phyloP scores from a whole-genome alignment of 1,140 invertebrate species.

The Macrostomum lignano region DNA sequence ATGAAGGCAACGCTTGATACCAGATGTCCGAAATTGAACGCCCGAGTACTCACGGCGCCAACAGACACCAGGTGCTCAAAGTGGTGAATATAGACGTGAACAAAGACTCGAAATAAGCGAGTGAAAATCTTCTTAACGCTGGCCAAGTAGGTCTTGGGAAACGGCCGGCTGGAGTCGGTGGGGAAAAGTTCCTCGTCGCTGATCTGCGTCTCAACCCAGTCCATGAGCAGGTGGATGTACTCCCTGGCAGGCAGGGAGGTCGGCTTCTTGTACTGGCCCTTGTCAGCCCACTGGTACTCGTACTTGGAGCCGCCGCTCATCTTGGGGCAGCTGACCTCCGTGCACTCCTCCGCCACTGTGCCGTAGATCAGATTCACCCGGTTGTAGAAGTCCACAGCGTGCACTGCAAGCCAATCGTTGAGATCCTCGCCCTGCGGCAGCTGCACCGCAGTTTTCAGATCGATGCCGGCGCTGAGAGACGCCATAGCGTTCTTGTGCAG shows the following conservation, averaged over 20 bases:
- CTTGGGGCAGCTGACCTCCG: conserved; percentile 51
- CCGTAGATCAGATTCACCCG: conserved; percentile 65
- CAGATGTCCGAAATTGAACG: conserved; percentile 1
- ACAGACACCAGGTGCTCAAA: conserved; percentile 61
- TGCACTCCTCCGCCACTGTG: conserved; percentile 57
- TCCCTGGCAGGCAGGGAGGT: conserved; percentile 54
- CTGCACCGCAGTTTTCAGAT: conserved; percentile 51
- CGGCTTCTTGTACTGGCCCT: conserved; percentile 52
- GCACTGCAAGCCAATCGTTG: conserved; percentile 77
- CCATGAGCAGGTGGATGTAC: conserved; percentile 61
- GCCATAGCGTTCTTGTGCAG: conserved; percentile 74
- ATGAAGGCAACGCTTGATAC: no score
- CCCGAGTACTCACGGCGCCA: conserved; percentile 41
- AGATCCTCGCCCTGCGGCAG: conserved; percentile 55
- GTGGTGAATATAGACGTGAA: conserved; percentile 86
- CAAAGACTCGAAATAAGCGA: conserved; percentile 64
- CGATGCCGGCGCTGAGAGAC: conserved; percentile 66
- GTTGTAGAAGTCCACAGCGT: conserved; percentile 87
- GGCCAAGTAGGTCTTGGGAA: conserved; percentile 46
- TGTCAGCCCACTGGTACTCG: conserved; percentile 77
- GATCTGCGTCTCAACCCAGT: conserved; percentile 71
- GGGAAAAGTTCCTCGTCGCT: conserved; percentile 64
- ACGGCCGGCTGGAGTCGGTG: conserved; percentile 38
- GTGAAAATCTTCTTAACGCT: conserved; percentile 63
- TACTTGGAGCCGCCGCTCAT: conserved; percentile 60